A percentile compares a stretch with the other conserved stretches of the same genome.
Evolutionary conservation across 2,888 invertebrate species (phyloP).

Genomic region (Volucella inanis): DNA sequence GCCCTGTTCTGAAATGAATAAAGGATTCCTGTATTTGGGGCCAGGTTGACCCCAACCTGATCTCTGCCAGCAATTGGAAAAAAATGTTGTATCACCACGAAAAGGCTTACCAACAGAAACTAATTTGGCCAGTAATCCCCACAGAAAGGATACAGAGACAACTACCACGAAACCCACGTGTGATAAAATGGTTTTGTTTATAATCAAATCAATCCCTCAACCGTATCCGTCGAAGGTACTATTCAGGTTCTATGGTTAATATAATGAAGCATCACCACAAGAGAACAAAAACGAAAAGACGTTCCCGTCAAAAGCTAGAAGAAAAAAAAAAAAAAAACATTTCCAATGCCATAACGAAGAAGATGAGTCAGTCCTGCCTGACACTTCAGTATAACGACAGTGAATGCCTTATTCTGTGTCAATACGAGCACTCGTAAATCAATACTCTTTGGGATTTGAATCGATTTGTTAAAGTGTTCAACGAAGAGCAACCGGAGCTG

Average conservation of each 20-base stretch:
- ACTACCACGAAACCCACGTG: slow-evolving; percentile 9
- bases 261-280: slow-evolving; percentile 13
- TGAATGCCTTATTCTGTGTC: slow-evolving; percentile 40
- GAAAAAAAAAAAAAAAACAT: too few species aligned
- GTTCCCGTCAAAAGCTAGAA: too few species aligned
- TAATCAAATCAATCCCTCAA: slow-evolving; percentile 2
- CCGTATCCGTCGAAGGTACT: neutral
- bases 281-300: slow-evolving; percentile 20
- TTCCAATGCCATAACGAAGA: too few species aligned
- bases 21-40: neutral
- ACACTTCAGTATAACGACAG: slow-evolving; percentile 39
- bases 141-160: neutral
- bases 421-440: slow-evolving; percentile 42
- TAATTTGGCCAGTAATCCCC: slow-evolving; percentile 5
- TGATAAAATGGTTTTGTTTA: slow-evolving; percentile 1
- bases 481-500: neutral
- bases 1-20: too few species aligned
- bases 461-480: slow-evolving; percentile 38
- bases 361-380: slow-evolving; percentile 24
- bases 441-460: slow-evolving; percentile 45
- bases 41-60: neutral
- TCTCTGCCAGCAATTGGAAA: slow-evolving; percentile 22
- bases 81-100: slow-evolving; percentile 12
- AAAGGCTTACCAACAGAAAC: slow-evolving; percentile 40
- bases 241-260: slow-evolving; percentile 19